phyloP scores from a whole-genome alignment of 2,113 vertebrate species.

The Patagioenas fasciata region DNA sequence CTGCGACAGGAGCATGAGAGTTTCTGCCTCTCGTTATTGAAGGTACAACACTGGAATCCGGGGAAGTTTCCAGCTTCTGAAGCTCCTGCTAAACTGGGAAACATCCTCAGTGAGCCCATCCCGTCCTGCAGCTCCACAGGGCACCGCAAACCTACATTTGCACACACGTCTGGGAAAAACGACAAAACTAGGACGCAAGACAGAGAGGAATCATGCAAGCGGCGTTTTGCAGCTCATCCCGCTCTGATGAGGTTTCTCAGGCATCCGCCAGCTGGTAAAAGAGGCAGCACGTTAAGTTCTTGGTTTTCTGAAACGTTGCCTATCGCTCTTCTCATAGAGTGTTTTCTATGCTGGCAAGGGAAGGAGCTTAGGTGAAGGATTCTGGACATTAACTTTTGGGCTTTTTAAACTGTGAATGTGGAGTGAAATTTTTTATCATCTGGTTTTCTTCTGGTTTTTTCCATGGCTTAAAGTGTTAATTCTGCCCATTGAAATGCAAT shows the following conservation, averaged over 20 bases:
- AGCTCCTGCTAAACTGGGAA: background rate
- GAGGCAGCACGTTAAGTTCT: fast-evolving
- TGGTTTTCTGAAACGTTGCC: background rate
- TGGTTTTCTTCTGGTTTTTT: background rate
- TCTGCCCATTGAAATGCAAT: slow-evolving; percentile 31
- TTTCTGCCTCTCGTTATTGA: background rate
- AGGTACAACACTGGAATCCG: background rate
- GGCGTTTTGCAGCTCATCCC: background rate
- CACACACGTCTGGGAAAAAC: background rate
- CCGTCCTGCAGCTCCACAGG: background rate
- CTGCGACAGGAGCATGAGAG: too few relatives aligned
- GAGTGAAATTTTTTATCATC: background rate
- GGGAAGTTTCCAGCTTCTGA: background rate
- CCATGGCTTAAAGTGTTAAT: slow-evolving; percentile 22
- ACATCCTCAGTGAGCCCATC: background rate
- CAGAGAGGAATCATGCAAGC: background rate
- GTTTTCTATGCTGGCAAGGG: background rate
- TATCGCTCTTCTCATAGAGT: background rate
- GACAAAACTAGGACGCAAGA: background rate
- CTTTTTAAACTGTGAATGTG: background rate
- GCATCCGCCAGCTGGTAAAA: background rate
- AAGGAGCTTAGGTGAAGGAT: background rate
- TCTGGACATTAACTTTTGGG: background rate
- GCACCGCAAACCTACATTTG: background rate
- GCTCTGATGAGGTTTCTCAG: background rate